A percentile compares a stretch with the other conserved stretches of the same genome.
Evolutionary conservation across 1,140 invertebrate genomes (phyloP).

Genomic region (Drosophila tristis): DNA sequence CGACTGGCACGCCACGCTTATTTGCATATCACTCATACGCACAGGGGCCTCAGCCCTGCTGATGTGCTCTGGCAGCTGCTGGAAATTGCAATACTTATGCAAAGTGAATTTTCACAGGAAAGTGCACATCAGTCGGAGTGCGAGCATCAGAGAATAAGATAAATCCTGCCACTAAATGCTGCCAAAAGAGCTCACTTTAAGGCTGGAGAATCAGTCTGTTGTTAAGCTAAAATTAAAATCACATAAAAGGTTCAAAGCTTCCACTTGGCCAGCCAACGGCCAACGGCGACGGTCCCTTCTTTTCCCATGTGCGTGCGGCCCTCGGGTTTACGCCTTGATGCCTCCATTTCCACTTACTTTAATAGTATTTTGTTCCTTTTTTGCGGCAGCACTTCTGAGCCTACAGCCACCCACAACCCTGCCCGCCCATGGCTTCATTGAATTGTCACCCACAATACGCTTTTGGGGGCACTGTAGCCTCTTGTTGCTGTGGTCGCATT

Average conservation of each 20-base stretch:
- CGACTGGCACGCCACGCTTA: not conserved
- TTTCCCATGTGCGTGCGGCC: conserved; percentile 23
- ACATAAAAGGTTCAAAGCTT: conserved; percentile 73
- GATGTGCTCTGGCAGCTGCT: conserved; percentile 46
- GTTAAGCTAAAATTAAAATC: conserved; percentile 66
- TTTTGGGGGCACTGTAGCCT: conserved; percentile 38
- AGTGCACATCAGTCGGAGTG: conserved; percentile 18
- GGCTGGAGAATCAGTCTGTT: conserved; percentile 27
- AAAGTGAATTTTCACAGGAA: conserved; percentile 45
- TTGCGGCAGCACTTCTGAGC: conserved; percentile 51
- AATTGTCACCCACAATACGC: conserved; percentile 35
- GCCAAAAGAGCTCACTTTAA: conserved; percentile 13
- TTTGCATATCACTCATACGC: conserved; percentile 58
- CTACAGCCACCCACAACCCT: not conserved
- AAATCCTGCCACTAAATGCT: conserved; percentile 13
- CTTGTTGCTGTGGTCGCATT: conserved; percentile 57
- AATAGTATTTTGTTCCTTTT: conserved; percentile 73
- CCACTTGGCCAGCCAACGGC: conserved; percentile 44
- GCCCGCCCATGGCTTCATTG: conserved; percentile 56
- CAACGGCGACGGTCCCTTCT: not conserved
- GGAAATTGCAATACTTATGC: conserved; percentile 49
- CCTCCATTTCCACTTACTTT: conserved; percentile 81
- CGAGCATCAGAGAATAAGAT: not conserved
- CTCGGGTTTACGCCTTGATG: conserved; percentile 64
- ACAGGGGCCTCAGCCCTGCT: conserved; percentile 20